A percentile compares a stretch with the other conserved stretches of the same genome.
Conservation (phyloP, 2,888 invertebrate genomes). For the Lasioglossum malachurum region DNA sequence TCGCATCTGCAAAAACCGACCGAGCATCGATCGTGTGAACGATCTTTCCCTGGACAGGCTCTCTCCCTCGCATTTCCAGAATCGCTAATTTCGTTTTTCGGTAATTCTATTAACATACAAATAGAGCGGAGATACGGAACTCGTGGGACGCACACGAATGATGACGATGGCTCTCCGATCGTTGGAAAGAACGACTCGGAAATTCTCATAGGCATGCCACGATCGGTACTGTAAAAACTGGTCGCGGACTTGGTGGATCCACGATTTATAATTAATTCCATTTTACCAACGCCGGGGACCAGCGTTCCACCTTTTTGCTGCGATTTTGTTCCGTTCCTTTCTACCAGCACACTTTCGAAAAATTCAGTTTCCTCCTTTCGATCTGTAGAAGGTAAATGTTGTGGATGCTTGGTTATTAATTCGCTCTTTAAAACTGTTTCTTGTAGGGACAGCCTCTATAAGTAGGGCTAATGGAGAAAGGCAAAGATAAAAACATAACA, state of each 20-base stretch:
- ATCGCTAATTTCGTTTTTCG: slow-evolving; percentile 52
- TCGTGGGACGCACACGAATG: slow-evolving; percentile 22
- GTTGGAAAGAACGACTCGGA: not conserved
- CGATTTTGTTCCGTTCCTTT: not conserved
- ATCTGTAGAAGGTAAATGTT: not conserved
- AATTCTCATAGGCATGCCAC: not conserved
- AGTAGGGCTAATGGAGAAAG: not conserved
- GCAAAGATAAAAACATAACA: not conserved
- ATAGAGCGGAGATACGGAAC: slow-evolving; percentile 31
- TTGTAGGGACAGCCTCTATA: not conserved
- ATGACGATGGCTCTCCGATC: not conserved
- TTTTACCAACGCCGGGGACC: slow-evolving; percentile 48
- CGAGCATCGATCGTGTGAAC: slow-evolving; percentile 47
- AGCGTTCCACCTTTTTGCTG: not conserved
- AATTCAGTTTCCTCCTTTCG: not conserved
- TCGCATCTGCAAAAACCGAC: slow-evolving; percentile 8
- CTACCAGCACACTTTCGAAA: not conserved
- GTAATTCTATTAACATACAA: slow-evolving; percentile 39
- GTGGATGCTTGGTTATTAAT: not conserved
- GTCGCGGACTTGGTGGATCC: slow-evolving; percentile 59
- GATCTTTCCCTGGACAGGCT: slow-evolving; percentile 45
- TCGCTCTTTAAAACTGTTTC: not conserved
- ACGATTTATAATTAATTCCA: slow-evolving; percentile 72
- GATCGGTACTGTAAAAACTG: slow-evolving; percentile 58
- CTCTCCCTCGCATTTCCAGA: slow-evolving; percentile 30